phyloP scores from a whole-genome alignment of 92 coral and sea anemone genomes.

The Paragorgia papillata region DNA sequence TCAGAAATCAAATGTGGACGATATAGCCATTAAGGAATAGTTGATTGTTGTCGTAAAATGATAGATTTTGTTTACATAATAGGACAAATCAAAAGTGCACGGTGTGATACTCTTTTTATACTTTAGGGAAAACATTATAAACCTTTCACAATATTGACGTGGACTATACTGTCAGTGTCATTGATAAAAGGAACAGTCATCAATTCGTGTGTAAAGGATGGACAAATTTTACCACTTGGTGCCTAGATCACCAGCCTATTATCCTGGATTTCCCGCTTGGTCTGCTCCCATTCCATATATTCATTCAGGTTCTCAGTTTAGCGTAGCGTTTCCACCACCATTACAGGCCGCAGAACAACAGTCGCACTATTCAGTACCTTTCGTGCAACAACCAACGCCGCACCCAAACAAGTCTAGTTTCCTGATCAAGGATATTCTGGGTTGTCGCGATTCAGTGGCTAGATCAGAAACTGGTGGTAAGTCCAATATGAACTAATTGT shows the following conservation, averaged over 20 bases:
- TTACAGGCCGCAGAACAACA: background rate
- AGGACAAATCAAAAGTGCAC: background rate
- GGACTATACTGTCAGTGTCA: too few species aligned
- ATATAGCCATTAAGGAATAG: background rate
- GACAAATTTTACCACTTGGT: background rate
- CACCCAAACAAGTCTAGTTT: constrained; percentile 7
- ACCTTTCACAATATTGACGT: constrained; percentile 21
- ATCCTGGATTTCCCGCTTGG: background rate
- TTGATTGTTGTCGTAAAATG: background rate
- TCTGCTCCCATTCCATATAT: background rate
- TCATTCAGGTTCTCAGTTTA: background rate
- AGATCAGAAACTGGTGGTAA: constrained; percentile 13
- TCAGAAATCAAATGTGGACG: constrained; percentile 1
- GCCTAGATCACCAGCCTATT: background rate
- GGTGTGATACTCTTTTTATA: constrained; percentile 11
- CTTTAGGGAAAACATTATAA: constrained; percentile 12
- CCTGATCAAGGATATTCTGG: constrained; percentile 18
- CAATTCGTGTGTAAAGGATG: background rate
- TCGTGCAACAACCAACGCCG: too few species aligned
- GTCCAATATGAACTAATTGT: too few species aligned
- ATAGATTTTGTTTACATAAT: constrained; percentile 24
- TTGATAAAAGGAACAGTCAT: background rate
- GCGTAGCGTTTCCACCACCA: background rate
- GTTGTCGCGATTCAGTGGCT: background rate
- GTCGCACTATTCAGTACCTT: background rate